These are phyloP conservation scores for Enoplosus armatus DNA, from an alignment of 2,797 vertebrate species.

Conservation along the genomic window DNA sequence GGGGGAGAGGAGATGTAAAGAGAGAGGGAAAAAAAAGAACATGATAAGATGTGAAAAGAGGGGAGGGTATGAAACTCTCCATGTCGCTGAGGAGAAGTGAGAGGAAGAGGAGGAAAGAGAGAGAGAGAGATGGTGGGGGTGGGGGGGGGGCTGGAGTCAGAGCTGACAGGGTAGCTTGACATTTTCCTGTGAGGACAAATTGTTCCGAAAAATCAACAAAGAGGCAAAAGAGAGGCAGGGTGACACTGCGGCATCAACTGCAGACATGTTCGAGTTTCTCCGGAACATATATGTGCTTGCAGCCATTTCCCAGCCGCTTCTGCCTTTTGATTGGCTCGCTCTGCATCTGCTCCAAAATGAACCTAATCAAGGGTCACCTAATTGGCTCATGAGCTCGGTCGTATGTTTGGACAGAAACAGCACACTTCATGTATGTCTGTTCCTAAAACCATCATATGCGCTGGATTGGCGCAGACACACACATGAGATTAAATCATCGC, in stretches of 20 bases:
- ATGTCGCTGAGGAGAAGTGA: slow-evolving; percentile 32
- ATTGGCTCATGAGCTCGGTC: slow-evolving; percentile 62
- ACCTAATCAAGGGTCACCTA: slow-evolving; percentile 66
- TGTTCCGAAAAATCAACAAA: slow-evolving; percentile 83
- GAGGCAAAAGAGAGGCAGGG: slow-evolving; percentile 60
- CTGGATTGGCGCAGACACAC: slow-evolving; percentile 67
- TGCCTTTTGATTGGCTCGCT: slow-evolving; percentile 12
- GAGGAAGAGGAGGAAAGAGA: slow-evolving; percentile 37
- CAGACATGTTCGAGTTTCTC: slow-evolving; percentile 34
- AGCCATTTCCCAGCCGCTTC: background rate
- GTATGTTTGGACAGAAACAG: slow-evolving; percentile 34
- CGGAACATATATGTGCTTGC: background rate
- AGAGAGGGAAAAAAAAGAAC: slow-evolving; percentile 40
- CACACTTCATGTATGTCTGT: slow-evolving; percentile 48
- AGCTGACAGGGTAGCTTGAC: slow-evolving; percentile 83
- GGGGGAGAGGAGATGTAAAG: slow-evolving; percentile 31
- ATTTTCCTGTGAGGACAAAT: slow-evolving; percentile 84
- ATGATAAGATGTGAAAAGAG: slow-evolving; percentile 67
- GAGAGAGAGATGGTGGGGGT: slow-evolving; percentile 42
- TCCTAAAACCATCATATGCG: slow-evolving; percentile 64
- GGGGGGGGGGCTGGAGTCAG: slow-evolving; percentile 54
- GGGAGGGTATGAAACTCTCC: slow-evolving; percentile 45
- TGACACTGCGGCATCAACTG: slow-evolving; percentile 68
- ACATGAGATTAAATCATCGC: slow-evolving; percentile 71
- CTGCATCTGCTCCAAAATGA: slow-evolving; percentile 28